Percentiles rank a stretch among this genome's conserved stretches.
These are phyloP conservation scores for Lamellibrachia columna DNA, from an alignment of 2,888 invertebrate species.

Conservation along the genomic window DNA sequence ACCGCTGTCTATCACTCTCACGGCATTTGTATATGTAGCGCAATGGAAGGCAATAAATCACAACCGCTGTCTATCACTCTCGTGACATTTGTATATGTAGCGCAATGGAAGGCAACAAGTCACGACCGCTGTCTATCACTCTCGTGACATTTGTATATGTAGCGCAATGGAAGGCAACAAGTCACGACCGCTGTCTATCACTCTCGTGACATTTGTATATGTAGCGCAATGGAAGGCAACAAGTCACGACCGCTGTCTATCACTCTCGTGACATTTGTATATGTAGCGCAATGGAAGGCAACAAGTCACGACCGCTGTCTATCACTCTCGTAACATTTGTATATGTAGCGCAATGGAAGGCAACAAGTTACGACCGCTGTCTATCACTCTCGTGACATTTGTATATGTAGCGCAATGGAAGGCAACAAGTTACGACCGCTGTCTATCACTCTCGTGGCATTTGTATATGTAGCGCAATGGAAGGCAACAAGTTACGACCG, in stretches of 20 bases:
- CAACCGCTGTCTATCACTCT: not conserved
- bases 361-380: too few relatives aligned
- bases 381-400: too few relatives aligned
- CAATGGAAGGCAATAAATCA: not conserved
- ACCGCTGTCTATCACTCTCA: too few relatives aligned
- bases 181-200: too few relatives aligned
- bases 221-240: not conserved
- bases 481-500: not conserved
- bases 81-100: not conserved
- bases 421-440: not conserved
- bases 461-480: not conserved
- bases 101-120: not conserved
- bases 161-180: not conserved
- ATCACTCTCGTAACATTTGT: not conserved
- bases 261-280: too few relatives aligned
- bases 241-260: too few relatives aligned
- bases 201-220: not conserved
- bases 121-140: too few relatives aligned
- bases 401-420: not conserved
- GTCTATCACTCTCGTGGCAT: not conserved
- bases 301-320: not conserved
- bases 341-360: not conserved
- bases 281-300: not conserved
- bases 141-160: too few relatives aligned
- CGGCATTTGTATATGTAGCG: too few relatives aligned